Conservation (phyloP, 2,888 invertebrate genomes). For the Fissipunctia ypsillon region DNA sequence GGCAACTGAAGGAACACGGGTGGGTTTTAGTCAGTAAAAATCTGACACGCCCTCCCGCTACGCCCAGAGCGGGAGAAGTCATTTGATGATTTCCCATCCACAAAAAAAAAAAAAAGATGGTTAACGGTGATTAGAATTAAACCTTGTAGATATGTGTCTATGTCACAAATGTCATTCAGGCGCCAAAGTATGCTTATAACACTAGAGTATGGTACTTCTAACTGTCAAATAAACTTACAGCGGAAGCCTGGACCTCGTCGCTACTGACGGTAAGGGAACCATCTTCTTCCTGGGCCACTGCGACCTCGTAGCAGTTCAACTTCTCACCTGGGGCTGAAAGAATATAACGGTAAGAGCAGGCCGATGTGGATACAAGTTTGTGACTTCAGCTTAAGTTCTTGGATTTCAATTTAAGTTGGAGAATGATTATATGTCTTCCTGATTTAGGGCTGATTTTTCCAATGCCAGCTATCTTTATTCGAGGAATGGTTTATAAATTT, state of each 20-base stretch:
- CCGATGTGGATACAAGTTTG: constrained; percentile 5
- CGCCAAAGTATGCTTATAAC: no score
- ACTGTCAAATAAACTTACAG: constrained; percentile 56
- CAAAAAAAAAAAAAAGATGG: no score
- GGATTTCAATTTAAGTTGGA: no score
- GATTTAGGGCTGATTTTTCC: neutral
- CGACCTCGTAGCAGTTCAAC: constrained; percentile 67
- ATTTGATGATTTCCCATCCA: no score
- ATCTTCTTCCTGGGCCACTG: constrained; percentile 38
- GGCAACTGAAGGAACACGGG: no score
- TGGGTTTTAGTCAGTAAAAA: no score
- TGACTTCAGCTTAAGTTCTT: neutral
- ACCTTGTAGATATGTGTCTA: no score
- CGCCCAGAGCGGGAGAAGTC: no score
- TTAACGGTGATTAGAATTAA: no score
- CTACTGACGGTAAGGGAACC: constrained; percentile 46
- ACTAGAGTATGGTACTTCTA: neutral
- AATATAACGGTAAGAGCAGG: neutral
- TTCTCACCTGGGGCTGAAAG: constrained; percentile 73
- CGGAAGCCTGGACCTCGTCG: constrained; percentile 45
- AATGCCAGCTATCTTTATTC: neutral
- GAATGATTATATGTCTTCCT: no score
- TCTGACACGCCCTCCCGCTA: no score
- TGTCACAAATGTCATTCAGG: no score
- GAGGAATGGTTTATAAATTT: neutral